These are phyloP conservation scores for Notoglanidium macrostoma DNA, from an alignment of 2,797 vertebrate species.

Conservation along the genomic window DNA sequence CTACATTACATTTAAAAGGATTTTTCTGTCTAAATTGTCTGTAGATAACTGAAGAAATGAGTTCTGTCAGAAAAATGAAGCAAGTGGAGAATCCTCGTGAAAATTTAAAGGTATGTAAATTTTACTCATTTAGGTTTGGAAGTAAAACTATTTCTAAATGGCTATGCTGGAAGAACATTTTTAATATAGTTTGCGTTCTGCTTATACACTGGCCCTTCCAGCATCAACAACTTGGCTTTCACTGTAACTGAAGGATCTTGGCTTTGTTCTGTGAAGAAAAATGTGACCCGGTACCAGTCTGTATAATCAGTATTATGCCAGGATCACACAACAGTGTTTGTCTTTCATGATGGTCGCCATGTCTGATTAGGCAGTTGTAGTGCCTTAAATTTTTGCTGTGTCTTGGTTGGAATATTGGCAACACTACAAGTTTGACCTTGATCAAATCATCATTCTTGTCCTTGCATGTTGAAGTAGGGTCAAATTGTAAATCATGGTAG, in stretches of 20 bases:
- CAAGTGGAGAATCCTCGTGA: slow-evolving; percentile 64
- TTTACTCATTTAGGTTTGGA: not conserved
- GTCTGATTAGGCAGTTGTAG: too few relatives aligned
- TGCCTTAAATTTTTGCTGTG: too few relatives aligned
- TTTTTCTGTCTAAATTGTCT: not conserved
- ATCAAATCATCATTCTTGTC: too few relatives aligned
- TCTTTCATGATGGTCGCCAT: too few relatives aligned
- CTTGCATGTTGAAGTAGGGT: too few relatives aligned
- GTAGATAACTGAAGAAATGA: slow-evolving; percentile 69
- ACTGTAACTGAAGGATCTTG: not conserved
- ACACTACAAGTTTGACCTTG: too few relatives aligned
- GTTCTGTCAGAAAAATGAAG: slow-evolving; percentile 74
- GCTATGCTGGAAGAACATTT: not conserved
- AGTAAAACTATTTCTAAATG: not conserved
- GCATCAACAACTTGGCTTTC: not conserved
- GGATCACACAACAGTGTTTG: too few relatives aligned
- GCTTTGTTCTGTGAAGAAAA: too few relatives aligned
- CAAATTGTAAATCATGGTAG: too few relatives aligned
- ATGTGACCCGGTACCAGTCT: too few relatives aligned
- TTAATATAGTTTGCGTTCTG: not conserved
- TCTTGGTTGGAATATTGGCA: too few relatives aligned
- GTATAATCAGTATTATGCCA: too few relatives aligned
- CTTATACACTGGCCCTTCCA: not conserved
- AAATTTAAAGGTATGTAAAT: slow-evolving; percentile 77
- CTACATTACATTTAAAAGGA: not conserved